Evolutionary conservation across 1,140 invertebrate species (phyloP).

Genomic region (Triops longicaudatus): DNA sequence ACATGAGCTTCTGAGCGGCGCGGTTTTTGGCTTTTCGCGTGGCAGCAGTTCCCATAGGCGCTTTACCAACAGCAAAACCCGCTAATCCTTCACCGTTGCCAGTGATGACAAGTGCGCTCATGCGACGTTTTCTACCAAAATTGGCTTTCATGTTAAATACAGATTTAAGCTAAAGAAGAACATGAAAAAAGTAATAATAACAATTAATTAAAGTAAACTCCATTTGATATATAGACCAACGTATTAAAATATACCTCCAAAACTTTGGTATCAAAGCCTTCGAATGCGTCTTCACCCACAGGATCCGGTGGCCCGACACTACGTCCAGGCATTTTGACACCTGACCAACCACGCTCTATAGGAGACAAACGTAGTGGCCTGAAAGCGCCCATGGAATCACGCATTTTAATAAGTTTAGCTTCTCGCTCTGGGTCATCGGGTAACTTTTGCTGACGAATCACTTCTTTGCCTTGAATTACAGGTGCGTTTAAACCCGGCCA

Average conservation of each 20-base stretch:
- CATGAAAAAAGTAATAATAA: no score
- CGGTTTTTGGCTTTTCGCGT: conserved; percentile 71
- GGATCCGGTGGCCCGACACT: conserved; percentile 81
- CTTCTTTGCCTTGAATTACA: conserved; percentile 63
- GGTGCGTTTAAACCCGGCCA: conserved; percentile 88
- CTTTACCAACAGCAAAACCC: conserved; percentile 68
- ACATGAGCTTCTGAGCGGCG: conserved; percentile 75
- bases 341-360: conserved; percentile 82
- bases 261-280: conserved; percentile 77
- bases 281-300: conserved; percentile 69
- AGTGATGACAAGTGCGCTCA: conserved; percentile 64
- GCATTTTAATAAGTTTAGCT: conserved; percentile 56
- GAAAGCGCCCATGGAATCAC: conserved; percentile 59
- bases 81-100: conserved; percentile 82
- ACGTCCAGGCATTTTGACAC: conserved; percentile 66
- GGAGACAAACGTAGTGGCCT: conserved; percentile 56
- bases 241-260: conserved; percentile 59
- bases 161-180: conserved; percentile 49
- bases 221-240: neutral
- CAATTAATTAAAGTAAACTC: neutral
- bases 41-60: conserved; percentile 52
- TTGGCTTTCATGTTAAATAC: conserved; percentile 77
- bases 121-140: conserved; percentile 61
- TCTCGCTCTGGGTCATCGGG: conserved; percentile 62
- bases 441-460: conserved; percentile 58